A percentile compares a stretch with the other conserved stretches of the same genome.
Conservation (phyloP, 1,140 invertebrate species). For the Megathymus violae region DNA sequence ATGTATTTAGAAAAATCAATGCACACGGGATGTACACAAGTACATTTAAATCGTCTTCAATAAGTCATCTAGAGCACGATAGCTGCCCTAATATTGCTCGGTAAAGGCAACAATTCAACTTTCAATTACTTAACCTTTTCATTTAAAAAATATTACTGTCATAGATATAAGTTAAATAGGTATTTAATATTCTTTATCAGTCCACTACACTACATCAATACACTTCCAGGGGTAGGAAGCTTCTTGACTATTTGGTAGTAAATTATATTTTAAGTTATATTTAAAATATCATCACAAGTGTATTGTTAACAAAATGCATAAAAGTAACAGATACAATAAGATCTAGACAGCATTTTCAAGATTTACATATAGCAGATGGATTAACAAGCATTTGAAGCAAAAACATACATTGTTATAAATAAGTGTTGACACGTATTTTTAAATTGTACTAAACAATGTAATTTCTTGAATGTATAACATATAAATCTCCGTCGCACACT, state of each 20-base stretch:
- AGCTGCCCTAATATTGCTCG: neutral
- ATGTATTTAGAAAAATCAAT: slow-evolving; percentile 48
- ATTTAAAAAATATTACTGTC: slow-evolving; percentile 16
- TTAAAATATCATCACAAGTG: neutral
- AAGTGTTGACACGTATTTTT: too few species aligned
- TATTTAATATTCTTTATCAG: slow-evolving; percentile 43
- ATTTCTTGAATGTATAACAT: too few species aligned
- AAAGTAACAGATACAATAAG: neutral
- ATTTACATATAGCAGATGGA: too few species aligned
- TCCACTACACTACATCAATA: too few species aligned
- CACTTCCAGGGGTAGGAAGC: slow-evolving; percentile 49
- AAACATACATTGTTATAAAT: neutral
- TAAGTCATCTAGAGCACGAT: slow-evolving; percentile 18
- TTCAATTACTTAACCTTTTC: neutral
- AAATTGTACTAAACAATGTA: too few species aligned
- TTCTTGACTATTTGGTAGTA: slow-evolving; percentile 17
- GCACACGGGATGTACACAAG: slow-evolving; percentile 43
- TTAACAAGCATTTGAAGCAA: neutral
- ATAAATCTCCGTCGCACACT: too few species aligned
- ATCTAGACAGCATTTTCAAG: too few species aligned
- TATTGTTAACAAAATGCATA: neutral
- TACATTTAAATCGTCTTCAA: slow-evolving; percentile 29
- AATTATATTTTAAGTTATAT: slow-evolving; percentile 15
- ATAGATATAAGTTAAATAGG: slow-evolving; percentile 35
- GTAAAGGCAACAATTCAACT: slow-evolving; percentile 10